Percentiles rank a stretch among this genome's conserved stretches.
Conservation (phyloP, 2,113 vertebrate genomes). For the Fulmarus glacialis region DNA sequence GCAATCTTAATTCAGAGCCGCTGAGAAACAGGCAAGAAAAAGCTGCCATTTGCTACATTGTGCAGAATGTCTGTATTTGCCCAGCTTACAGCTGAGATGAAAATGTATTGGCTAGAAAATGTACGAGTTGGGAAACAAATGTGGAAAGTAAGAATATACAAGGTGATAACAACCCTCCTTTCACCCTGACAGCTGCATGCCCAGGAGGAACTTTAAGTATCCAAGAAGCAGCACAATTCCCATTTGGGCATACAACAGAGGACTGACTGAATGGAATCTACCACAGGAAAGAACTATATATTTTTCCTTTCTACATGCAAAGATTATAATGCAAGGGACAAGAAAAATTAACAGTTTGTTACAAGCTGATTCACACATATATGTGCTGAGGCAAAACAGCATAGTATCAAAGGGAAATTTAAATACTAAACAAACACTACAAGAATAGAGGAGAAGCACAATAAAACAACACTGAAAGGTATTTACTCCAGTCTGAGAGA, state of each 20-base stretch:
- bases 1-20: neutral
- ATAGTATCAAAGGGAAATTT: neutral
- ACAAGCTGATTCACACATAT: neutral
- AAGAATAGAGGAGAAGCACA: neutral
- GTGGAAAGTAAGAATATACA: neutral
- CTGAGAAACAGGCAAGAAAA: neutral
- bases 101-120: neutral
- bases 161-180: neutral
- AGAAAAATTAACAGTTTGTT: neutral
- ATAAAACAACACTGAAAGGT: neutral
- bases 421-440: neutral
- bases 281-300: neutral
- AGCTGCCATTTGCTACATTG: neutral
- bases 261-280: neutral
- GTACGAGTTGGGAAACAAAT: neutral
- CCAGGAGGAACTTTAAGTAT: neutral
- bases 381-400: neutral
- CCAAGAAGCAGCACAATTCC: neutral
- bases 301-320: neutral
- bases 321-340: neutral
- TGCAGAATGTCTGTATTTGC: neutral
- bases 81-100: neutral
- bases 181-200: neutral
- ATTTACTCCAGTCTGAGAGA: neutral
- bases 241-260: neutral